phyloP scores from a whole-genome alignment of 2,113 vertebrate genomes.

The Sisor rabdophorus region DNA sequence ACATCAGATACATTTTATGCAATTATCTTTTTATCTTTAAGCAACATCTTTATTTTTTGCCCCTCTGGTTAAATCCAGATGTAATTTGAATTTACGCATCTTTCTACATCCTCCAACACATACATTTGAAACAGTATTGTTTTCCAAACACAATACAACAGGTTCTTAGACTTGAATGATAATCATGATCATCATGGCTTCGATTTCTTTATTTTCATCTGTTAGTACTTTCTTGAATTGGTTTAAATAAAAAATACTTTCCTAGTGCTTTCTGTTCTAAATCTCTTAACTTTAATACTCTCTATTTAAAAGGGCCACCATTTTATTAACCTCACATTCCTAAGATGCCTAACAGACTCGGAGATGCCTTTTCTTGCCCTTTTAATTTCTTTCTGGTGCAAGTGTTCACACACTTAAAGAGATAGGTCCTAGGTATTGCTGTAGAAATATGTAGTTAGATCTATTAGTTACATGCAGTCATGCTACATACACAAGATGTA shows the following conservation, averaged over 20 bases:
- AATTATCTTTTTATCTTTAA: not conserved
- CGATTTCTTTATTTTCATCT: slow-evolving; percentile 11
- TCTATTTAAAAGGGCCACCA: not conserved
- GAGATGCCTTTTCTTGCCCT: slow-evolving; percentile 17
- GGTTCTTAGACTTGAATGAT: slow-evolving; percentile 1
- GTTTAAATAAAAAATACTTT: not conserved
- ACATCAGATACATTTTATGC: not conserved
- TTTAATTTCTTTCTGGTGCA: slow-evolving; percentile 5
- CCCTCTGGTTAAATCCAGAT: not conserved
- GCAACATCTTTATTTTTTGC: not conserved
- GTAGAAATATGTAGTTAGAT: slow-evolving; percentile 30
- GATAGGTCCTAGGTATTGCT: slow-evolving; percentile 12
- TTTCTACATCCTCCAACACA: slow-evolving; percentile 12
- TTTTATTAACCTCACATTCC: slow-evolving; percentile 36
- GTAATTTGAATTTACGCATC: not conserved
- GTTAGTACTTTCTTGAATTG: not conserved
- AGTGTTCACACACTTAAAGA: slow-evolving; percentile 16
- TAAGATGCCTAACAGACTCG: slow-evolving; percentile 17
- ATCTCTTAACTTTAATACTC: not conserved
- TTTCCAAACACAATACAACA: slow-evolving; percentile 10
- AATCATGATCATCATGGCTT: not conserved
- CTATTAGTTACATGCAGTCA: not conserved
- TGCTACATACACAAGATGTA: too few relatives aligned
- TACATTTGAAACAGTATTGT: not conserved
- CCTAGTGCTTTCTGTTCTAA: too few relatives aligned